Conservation (phyloP, 2,888 invertebrate species). For the Deilephila elpenor region DNA sequence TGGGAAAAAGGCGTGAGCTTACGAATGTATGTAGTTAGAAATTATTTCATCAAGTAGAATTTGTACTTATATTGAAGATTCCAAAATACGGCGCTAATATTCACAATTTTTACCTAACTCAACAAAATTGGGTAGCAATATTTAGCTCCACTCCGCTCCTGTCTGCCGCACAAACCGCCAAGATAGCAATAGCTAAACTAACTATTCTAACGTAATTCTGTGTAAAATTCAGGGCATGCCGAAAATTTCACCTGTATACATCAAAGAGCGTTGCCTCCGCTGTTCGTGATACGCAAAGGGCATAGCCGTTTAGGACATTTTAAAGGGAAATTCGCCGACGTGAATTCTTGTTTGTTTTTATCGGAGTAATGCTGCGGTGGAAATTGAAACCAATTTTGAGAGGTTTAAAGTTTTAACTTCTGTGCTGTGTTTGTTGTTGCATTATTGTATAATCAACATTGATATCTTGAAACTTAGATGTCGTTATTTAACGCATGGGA, state of each 20-base stretch:
- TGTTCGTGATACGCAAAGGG: conserved; percentile 32
- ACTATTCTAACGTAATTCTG: conserved; percentile 74
- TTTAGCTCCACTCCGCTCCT: conserved; percentile 7
- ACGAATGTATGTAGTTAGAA: too few species aligned
- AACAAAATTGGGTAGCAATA: background rate
- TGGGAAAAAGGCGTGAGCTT: too few species aligned
- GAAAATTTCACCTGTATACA: conserved; percentile 66
- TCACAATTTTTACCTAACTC: background rate
- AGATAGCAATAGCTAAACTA: conserved; percentile 60
- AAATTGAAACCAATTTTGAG: background rate
- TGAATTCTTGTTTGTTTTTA: conserved; percentile 23
- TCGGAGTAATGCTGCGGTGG: background rate
- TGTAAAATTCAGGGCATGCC: conserved; percentile 67
- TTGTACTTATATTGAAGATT: background rate
- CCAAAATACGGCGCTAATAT: background rate
- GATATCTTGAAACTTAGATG: too few species aligned
- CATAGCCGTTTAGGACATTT: conserved; percentile 18
- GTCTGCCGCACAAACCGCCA: conserved; percentile 32
- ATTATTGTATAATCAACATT: too few species aligned
- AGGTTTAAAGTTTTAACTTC: too few species aligned
- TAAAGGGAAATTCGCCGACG: background rate
- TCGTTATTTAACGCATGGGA: too few species aligned
- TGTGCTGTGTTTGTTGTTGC: too few species aligned
- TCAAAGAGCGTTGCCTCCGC: conserved; percentile 69
- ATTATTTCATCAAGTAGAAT: too few species aligned